These are phyloP conservation scores for Polietes domitor DNA, from an alignment of 2,888 invertebrate genomes.

Conservation along the genomic window DNA sequence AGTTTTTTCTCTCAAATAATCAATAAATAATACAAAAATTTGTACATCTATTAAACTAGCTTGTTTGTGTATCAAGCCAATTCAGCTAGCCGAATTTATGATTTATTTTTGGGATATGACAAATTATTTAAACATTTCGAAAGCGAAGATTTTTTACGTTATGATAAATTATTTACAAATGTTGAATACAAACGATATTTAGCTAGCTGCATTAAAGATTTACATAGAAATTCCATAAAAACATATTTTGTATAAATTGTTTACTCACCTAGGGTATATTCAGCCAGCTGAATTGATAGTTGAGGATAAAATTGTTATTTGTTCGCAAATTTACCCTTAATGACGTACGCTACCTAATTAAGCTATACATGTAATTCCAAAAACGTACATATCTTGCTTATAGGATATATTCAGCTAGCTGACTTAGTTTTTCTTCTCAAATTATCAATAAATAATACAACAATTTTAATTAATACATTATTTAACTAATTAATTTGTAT, in stretches of 20 bases:
- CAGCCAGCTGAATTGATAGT: background rate
- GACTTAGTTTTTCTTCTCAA: background rate
- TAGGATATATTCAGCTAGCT: background rate
- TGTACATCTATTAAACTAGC: background rate
- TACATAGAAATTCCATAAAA: background rate
- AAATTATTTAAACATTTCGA: background rate
- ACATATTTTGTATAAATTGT: background rate
- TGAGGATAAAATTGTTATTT: background rate
- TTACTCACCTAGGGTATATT: background rate
- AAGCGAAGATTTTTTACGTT: background rate
- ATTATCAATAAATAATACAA: background rate
- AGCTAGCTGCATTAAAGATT: background rate
- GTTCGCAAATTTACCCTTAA: no score
- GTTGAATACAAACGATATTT: background rate
- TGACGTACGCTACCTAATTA: no score
- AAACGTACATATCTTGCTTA: no score
- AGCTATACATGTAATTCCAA: no score
- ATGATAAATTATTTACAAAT: background rate
- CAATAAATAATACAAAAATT: background rate
- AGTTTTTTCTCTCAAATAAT: background rate
- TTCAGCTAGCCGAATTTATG: conserved; percentile 17
- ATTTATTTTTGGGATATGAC: no score
- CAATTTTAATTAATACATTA: no score
- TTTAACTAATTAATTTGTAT: background rate
- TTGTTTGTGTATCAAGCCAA: background rate